Evolutionary conservation across 2,113 vertebrate genomes (phyloP).

Genomic region (Peromyscus leucopus): DNA sequence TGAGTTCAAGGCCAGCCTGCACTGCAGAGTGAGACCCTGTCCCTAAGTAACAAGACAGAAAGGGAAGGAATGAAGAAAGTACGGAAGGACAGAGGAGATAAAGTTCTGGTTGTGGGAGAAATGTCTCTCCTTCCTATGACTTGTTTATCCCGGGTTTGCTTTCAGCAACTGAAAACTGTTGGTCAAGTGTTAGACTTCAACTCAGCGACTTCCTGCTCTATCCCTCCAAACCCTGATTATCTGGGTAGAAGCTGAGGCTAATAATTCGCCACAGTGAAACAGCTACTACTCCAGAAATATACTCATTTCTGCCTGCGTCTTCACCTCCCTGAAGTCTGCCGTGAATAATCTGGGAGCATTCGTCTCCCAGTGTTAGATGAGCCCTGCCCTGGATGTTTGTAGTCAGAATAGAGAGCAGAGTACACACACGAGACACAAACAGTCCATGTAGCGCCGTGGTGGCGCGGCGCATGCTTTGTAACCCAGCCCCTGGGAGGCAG

Average conservation of each 20-base stretch:
- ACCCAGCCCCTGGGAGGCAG: neutral
- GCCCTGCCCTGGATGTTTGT: neutral
- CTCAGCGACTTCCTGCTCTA: neutral
- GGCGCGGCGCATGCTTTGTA: neutral
- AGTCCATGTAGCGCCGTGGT: neutral
- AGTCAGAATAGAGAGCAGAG: constrained; percentile 11
- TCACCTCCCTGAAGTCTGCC: neutral
- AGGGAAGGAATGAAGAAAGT: neutral
- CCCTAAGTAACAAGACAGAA: neutral
- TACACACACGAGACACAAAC: neutral
- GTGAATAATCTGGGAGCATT: neutral
- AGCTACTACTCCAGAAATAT: neutral
- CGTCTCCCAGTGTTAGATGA: neutral
- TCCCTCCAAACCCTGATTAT: neutral
- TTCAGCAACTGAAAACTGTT: constrained; percentile 1
- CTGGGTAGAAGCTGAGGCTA: neutral
- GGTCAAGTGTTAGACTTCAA: neutral
- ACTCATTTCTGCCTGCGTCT: neutral
- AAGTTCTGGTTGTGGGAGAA: neutral
- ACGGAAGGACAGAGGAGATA: neutral
- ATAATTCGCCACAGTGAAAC: neutral
- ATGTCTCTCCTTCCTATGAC: neutral
- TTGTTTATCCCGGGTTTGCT: neutral
- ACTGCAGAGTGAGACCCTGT: neutral
- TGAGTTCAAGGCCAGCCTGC: neutral